phyloP scores from a whole-genome alignment of 2,888 invertebrate genomes.

The Lordiphosa fenestrarum region DNA sequence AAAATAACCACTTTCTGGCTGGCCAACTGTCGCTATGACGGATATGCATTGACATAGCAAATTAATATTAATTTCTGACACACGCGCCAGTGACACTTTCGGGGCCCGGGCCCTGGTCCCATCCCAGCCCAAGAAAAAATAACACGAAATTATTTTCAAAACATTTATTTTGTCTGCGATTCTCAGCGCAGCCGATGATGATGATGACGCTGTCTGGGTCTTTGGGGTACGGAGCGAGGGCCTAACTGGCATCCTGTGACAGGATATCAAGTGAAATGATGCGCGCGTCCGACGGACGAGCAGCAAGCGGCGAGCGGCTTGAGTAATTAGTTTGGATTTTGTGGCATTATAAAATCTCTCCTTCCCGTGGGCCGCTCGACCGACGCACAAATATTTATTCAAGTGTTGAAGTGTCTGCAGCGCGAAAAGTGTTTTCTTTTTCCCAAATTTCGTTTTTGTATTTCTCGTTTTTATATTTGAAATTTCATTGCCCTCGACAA shows the following conservation, averaged over 20 bases:
- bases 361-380: slow-evolving; percentile 36
- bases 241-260: slow-evolving; percentile 47
- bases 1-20: slow-evolving; percentile 58
- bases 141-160: slow-evolving; percentile 73
- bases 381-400: slow-evolving; percentile 74
- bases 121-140: slow-evolving; percentile 43
- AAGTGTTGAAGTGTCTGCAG: slow-evolving; percentile 76
- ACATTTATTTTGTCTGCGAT: slow-evolving; percentile 65
- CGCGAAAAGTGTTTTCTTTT: slow-evolving; percentile 50
- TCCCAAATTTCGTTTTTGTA: slow-evolving; percentile 24
- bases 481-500: slow-evolving; percentile 65
- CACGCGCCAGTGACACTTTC: slow-evolving; percentile 73
- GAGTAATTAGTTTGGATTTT: slow-evolving; percentile 77
- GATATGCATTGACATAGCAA: slow-evolving; percentile 76
- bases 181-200: slow-evolving; percentile 34
- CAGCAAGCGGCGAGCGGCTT: slow-evolving; percentile 45
- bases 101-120: too few species aligned
- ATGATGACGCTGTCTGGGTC: slow-evolving; percentile 20
- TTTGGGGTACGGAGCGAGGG: slow-evolving; percentile 14
- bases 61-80: slow-evolving; percentile 79
- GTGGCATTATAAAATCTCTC: slow-evolving; percentile 75
- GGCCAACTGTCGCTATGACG: slow-evolving; percentile 53
- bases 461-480: slow-evolving; percentile 39
- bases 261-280: slow-evolving; percentile 77
- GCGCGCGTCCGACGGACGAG: slow-evolving; percentile 59